Evolutionary conservation across 2,113 vertebrate genomes (phyloP).

Genomic region (Pontoporia blainvillei): DNA sequence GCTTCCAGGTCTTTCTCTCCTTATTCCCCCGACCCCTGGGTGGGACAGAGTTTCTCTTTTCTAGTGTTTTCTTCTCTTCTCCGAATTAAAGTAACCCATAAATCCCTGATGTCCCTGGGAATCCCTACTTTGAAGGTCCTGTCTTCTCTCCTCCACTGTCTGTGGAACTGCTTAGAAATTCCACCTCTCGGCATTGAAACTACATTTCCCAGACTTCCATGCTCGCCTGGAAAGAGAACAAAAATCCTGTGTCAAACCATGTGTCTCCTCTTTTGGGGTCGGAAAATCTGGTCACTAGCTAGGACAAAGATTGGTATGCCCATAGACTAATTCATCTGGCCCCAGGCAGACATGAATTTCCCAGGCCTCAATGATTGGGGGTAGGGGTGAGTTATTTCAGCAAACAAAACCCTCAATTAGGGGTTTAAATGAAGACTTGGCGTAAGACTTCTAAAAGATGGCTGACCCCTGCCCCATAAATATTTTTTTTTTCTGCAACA

Average conservation of each 20-base stretch:
- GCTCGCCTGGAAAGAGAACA: constrained; percentile 35
- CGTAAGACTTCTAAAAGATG: constrained; percentile 21
- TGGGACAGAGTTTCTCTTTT: not conserved
- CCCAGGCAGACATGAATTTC: constrained; percentile 43
- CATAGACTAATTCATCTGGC: constrained; percentile 53
- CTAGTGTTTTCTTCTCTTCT: constrained; percentile 1
- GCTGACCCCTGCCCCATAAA: constrained; percentile 20
- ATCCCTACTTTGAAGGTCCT: not conserved
- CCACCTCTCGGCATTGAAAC: constrained; percentile 21
- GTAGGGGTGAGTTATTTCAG: not conserved
- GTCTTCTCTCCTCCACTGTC: not conserved
- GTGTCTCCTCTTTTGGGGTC: constrained; percentile 65
- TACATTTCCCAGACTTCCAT: constrained; percentile 69
- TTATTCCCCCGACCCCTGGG: not conserved
- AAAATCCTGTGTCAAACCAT: constrained; percentile 54
- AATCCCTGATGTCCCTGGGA: not conserved
- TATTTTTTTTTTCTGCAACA: not conserved
- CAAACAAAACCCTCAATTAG: constrained; percentile 61
- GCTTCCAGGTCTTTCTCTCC: not conserved
- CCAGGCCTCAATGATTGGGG: constrained; percentile 37
- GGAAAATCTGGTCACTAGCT: constrained; percentile 71
- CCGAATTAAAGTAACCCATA: not conserved
- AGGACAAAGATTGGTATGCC: constrained; percentile 62
- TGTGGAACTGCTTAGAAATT: not conserved
- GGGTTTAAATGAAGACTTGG: constrained; percentile 39